These are phyloP conservation scores for Itoplectis maculator DNA, from an alignment of 2,888 invertebrate species.

Conservation along the genomic window DNA sequence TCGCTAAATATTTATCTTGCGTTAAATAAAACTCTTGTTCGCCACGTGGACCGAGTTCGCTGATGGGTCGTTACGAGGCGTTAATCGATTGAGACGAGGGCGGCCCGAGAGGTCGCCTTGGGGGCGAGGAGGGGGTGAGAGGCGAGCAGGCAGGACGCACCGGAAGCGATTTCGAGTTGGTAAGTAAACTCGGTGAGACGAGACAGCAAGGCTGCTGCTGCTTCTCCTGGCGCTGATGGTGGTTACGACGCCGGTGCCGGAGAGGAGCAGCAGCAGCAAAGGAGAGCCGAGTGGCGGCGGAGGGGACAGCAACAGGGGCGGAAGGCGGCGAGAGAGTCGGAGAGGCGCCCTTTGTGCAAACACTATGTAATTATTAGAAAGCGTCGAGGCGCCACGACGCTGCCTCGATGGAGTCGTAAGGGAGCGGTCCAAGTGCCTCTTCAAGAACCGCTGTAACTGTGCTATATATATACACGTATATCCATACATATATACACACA, in stretches of 20 bases:
- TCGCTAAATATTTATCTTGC: slow-evolving; percentile 43
- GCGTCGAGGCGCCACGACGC: slow-evolving; percentile 46
- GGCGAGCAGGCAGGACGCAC: slow-evolving; percentile 5
- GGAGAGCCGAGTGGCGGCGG: no score
- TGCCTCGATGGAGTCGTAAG: slow-evolving; percentile 44
- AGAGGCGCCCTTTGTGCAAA: slow-evolving; percentile 57
- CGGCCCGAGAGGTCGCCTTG: no score
- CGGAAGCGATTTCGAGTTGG: slow-evolving; percentile 55
- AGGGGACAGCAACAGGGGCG: slow-evolving; percentile 15
- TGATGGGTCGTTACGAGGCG: slow-evolving; percentile 21
- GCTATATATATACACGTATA: slow-evolving; percentile 24
- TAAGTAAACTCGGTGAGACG: slow-evolving; percentile 47
- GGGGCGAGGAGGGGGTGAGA: no score
- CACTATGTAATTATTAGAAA: slow-evolving; percentile 61
- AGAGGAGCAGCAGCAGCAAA: background rate
- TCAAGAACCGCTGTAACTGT: slow-evolving; percentile 69
- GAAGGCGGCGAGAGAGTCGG: background rate
- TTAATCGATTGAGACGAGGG: slow-evolving; percentile 50
- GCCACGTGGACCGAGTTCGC: background rate
- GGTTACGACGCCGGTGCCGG: slow-evolving; percentile 1
- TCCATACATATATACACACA: no score
- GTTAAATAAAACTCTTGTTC: slow-evolving; percentile 23
- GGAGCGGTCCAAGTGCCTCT: slow-evolving; percentile 70
- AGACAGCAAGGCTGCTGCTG: slow-evolving; percentile 13
- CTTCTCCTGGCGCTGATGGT: background rate